Base-by-base conservation (phyloP, 2,888 invertebrate species). In the Caenorhabditis afra region DNA sequence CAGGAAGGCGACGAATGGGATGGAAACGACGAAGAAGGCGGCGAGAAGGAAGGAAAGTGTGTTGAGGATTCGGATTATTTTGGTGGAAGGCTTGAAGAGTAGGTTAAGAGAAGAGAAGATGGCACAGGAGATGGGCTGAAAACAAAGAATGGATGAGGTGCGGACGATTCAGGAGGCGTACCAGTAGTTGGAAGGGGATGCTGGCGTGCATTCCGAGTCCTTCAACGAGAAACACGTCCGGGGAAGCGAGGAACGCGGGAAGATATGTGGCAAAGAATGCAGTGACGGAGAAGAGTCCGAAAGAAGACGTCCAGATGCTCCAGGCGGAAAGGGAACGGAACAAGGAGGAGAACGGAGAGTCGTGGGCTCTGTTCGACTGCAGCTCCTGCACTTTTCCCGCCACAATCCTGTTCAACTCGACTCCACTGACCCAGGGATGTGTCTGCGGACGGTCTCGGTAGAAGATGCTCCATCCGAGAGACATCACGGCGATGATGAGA, bases 391-490 rank as follows among this genome's bases (percentile, higher is more conserved):
- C 82, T 73, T 88, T 89, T 57, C 87, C 88, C 14, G 86, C 84
- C 12, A 85, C 79, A 14, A 88, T 86, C 67, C 80, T 57, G 55
- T 87, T 87, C 73, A 89, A 61, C 57, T 88, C 88, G 23, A 86
- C 59, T 39, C 88, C 88, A 59, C 86, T 84, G 35, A 88, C 85
- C 85, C 85, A 85, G 16, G 85, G 83, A 74, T 88, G 88, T 10
- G 73, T 61, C 66, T 88, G 86, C 1, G 88, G 88, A 3, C 61
- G 65, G 62, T 88, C 86, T 12, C 86, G 81, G 52, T 89, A 87
- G 71, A 88, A 86, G 12, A 88, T 71, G 8, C 82, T n/a, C 82
- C 86, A 88, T 20, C 83, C 80, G 22, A 68, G 14, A 23, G 3
- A 55, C 20, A n/a, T 0, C 8, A 81, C 10, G 1, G 75, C 55